Evolutionary conservation across 1,140 invertebrate species (phyloP).

Genomic region (Drosophila lowei): DNA sequence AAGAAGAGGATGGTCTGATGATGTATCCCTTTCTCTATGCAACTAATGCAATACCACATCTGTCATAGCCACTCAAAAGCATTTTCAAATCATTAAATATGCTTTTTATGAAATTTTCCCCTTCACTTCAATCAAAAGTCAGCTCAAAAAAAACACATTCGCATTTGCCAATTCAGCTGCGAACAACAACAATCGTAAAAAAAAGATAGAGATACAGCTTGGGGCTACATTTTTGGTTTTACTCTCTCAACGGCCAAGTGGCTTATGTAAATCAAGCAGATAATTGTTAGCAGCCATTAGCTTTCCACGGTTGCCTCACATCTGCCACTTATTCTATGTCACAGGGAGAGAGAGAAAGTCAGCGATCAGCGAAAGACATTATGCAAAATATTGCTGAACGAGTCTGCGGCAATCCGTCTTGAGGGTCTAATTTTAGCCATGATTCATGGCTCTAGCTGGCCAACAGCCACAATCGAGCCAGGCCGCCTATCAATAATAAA

Average conservation of each 20-base stretch:
- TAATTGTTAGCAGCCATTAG: conserved; percentile 46
- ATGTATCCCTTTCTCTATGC: conserved; percentile 21
- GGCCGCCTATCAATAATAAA: conserved; percentile 58
- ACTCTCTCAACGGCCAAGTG: conserved; percentile 8
- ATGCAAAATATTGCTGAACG: conserved; percentile 55
- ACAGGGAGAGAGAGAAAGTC: conserved; percentile 14
- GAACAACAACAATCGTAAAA: conserved; percentile 25
- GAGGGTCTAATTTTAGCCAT: conserved; percentile 72
- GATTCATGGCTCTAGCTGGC: conserved; percentile 61
- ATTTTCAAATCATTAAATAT: conserved; percentile 56
- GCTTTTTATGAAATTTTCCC: conserved; percentile 57
- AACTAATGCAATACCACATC: conserved; percentile 16
- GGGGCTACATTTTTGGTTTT: conserved; percentile 35
- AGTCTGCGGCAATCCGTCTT: not conserved
- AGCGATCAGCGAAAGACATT: conserved; percentile 36
- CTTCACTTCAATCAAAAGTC: conserved; percentile 62
- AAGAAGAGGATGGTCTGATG: not conserved
- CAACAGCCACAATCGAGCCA: not conserved
- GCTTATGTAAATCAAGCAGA: conserved; percentile 64
- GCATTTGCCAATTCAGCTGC: conserved; percentile 40
- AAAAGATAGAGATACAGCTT: conserved; percentile 12
- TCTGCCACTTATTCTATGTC: conserved; percentile 64
- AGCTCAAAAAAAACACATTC: conserved; percentile 27
- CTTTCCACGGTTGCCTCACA: conserved; percentile 60
- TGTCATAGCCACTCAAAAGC: conserved; percentile 36